Evolutionary conservation across 2,888 invertebrate species (phyloP).

Genomic region (Pardosa pseudoannulata): DNA sequence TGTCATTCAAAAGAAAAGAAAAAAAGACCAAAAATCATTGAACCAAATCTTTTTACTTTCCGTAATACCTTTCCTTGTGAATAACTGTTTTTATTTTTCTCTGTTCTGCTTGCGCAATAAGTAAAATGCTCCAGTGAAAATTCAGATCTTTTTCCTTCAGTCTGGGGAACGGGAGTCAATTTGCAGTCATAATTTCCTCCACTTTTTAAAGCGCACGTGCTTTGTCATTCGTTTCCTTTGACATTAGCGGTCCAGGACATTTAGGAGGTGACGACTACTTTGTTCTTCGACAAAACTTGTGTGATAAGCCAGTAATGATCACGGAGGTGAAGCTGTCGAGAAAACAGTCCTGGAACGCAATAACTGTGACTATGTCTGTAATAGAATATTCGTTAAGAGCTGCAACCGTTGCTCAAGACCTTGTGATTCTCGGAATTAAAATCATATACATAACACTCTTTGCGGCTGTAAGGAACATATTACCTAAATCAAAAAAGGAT

Average conservation of each 20-base stretch:
- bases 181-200: too few species aligned
- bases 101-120: too few species aligned
- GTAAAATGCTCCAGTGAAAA: background rate
- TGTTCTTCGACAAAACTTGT: too few species aligned
- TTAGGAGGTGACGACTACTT: too few species aligned
- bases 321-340: background rate
- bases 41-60: background rate
- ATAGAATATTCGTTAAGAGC: background rate
- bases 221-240: background rate
- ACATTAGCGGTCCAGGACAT: background rate
- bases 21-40: background rate
- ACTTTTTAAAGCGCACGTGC: background rate
- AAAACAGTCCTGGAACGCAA: background rate
- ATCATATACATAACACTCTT: background rate
- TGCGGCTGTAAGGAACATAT: slow-evolving; percentile 77
- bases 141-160: background rate
- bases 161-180: too few species aligned
- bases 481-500: slow-evolving; percentile 79
- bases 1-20: too few species aligned
- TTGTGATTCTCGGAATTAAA: background rate
- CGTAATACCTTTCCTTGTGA: background rate
- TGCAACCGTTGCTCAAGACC: background rate
- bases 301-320: too few species aligned
- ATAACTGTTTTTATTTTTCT: too few species aligned
- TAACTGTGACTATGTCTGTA: background rate